Conservation (phyloP, 2,888 invertebrate species). For the Autographa gamma region DNA sequence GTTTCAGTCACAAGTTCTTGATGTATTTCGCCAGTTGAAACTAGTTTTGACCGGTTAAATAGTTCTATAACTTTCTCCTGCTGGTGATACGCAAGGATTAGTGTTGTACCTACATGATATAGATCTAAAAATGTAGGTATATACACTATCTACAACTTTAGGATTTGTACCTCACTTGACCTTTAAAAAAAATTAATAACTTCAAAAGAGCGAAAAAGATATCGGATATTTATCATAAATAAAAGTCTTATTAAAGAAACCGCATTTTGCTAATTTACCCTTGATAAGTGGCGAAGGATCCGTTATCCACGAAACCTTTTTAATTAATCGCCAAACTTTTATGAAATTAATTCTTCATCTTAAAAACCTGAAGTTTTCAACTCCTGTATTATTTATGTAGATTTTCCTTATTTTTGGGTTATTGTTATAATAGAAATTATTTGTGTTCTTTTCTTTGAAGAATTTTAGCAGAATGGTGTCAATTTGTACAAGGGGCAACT, state of each 20-base stretch:
- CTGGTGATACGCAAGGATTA: too few relatives aligned
- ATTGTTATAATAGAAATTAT: neutral
- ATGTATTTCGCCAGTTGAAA: too few relatives aligned
- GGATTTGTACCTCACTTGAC: neutral
- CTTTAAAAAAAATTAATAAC: neutral
- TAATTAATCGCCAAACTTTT: conserved; percentile 22
- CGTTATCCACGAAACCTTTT: conserved; percentile 8
- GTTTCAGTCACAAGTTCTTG: too few relatives aligned
- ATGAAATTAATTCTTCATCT: conserved; percentile 11
- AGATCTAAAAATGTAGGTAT: too few relatives aligned
- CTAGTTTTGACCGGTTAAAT: too few relatives aligned
- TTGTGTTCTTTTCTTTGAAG: neutral
- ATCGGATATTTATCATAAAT: neutral
- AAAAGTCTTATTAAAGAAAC: neutral
- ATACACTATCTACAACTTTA: neutral
- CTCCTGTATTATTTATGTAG: conserved; percentile 12
- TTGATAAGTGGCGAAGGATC: conserved; percentile 7
- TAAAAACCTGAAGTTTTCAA: neutral
- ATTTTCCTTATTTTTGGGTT: neutral
- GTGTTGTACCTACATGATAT: too few relatives aligned
- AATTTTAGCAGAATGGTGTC: too few relatives aligned
- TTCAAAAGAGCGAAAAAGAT: neutral
- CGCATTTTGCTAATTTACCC: conserved; percentile 5
- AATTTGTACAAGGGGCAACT: too few relatives aligned
- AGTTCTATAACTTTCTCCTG: too few relatives aligned